These are phyloP conservation scores for Tipula helvola DNA, from an alignment of 2,888 invertebrate genomes.

Conservation along the genomic window DNA sequence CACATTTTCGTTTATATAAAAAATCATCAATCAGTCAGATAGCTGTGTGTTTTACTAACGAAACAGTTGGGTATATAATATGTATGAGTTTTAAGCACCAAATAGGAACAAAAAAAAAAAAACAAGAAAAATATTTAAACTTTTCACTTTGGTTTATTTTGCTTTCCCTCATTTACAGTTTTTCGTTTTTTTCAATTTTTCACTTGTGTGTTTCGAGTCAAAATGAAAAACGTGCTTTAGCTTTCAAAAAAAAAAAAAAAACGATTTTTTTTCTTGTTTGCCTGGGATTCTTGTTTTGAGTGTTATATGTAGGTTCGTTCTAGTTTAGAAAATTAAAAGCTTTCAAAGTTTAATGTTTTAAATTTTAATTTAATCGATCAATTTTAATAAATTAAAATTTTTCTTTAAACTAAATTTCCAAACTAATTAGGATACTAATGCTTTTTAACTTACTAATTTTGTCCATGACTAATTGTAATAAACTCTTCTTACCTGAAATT, in stretches of 20 bases:
- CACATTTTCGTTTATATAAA: background rate
- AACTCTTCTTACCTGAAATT: background rate
- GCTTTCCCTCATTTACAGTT: background rate
- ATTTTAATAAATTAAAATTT: background rate
- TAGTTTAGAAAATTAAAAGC: background rate
- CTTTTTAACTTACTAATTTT: too few relatives aligned
- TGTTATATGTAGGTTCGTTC: background rate
- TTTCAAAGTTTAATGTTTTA: background rate
- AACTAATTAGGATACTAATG: too few relatives aligned
- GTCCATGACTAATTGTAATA: background rate
- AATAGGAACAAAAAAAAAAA: background rate
- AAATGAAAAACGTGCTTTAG: background rate
- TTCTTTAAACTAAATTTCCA: too few relatives aligned
- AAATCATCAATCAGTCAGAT: background rate
- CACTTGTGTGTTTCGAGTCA: background rate
- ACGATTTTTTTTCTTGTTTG: background rate
- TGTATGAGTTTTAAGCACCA: background rate
- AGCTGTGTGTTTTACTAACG: background rate
- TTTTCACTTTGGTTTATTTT: slow-evolving; percentile 4
- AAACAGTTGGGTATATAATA: background rate
- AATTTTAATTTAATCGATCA: background rate
- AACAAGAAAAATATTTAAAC: background rate
- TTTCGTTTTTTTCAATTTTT: background rate
- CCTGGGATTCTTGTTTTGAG: background rate
- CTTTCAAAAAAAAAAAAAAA: background rate